phyloP scores from a whole-genome alignment of 2,113 vertebrate species.

The Saimiri boliviensis region DNA sequence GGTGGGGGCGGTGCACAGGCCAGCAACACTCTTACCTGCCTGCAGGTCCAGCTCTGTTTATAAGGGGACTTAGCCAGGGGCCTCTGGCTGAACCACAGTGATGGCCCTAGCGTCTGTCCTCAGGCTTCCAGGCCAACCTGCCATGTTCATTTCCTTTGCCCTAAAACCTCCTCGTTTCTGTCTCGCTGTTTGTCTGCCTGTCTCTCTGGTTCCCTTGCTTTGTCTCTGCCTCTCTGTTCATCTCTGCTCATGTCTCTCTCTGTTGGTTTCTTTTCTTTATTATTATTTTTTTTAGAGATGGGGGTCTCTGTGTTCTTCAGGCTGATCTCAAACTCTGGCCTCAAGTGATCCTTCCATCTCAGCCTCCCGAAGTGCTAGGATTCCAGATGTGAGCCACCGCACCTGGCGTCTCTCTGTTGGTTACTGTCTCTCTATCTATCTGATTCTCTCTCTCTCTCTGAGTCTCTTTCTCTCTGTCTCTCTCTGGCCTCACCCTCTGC shows the following conservation, averaged over 20 bases:
- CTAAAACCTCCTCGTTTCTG: neutral
- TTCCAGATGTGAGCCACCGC: too few species aligned
- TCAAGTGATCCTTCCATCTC: too few species aligned
- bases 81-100: too few species aligned
- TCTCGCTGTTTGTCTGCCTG: neutral
- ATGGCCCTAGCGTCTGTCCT: neutral
- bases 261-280: neutral
- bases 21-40: too few species aligned
- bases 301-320: too few species aligned
- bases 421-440: neutral
- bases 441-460: neutral
- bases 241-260: neutral
- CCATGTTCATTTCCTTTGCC: neutral
- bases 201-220: neutral
- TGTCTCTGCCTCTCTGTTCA: neutral
- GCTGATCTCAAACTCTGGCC: too few species aligned
- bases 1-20: neutral
- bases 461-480: neutral
- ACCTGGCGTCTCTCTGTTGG: too few species aligned
- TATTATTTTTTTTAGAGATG: neutral
- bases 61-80: rapidly evolving
- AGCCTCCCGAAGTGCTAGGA: too few species aligned
- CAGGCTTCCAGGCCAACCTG: neutral
- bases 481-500: neutral
- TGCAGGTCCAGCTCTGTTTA: neutral